Base-by-base conservation (phyloP, 2,113 vertebrate species). In the Hypomesus transpacificus region DNA sequence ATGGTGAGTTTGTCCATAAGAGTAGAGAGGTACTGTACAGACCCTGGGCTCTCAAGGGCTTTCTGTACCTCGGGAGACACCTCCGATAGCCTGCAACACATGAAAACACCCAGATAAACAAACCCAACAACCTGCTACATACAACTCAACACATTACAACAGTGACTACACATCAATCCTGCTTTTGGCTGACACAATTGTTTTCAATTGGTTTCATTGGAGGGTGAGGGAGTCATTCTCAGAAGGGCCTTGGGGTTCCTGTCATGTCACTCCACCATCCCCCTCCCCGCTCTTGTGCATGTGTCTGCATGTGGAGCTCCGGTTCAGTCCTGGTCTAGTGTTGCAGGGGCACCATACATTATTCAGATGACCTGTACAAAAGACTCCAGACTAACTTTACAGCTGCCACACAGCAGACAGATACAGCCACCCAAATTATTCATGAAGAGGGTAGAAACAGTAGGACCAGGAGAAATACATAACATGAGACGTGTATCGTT, bases 391-490 rank as follows among this genome's bases (percentile, higher is more conserved):
- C 78, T 28, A 80, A 75, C 83, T 79, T 46, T 79, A 73, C 88
- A 89, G 84, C 88, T 89, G 87, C 87, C 75, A 75, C 50, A 53
- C 86, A 86, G 85, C 84, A 81, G 79, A 87, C 22, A 89, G 86
- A 85, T 87, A 84, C 84, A 84, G 84, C 77, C 52, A 5, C 68
- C 70, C 87, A 90, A 92, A 92, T 91, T 89, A 92, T 92, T 91
- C 83, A 92, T 89, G 88, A 85, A 86, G 88, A 87, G 78, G 84
- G 83, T 75, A 80, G 80, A 70, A 78, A 80, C 85, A 65, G 76
- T 84, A 5, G 21, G 76, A 66, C 14, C 69, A 75, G 66, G 66
- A 63, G 69, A 78, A 82, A 76, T 73, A 46, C 39, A 46, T 46
- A 46, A 46, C 39, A 46, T 46, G 39, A 46, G 9, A 46, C 1